Evolutionary conservation across 2,888 invertebrate species (phyloP), one percentile per base, ranked within the genome.

Genomic region (Drosophila phalerata): DNA sequence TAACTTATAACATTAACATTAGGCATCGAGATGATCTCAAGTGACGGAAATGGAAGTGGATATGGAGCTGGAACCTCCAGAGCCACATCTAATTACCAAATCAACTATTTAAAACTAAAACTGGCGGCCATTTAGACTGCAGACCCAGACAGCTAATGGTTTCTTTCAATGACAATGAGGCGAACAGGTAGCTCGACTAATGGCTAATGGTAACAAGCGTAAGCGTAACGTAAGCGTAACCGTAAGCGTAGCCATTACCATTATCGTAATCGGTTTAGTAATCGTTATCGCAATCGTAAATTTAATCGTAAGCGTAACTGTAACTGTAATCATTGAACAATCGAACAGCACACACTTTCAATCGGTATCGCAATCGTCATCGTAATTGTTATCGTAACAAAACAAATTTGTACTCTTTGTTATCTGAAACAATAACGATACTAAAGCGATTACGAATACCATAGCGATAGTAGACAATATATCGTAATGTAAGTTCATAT

Each of bases 161-260:
- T 85, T 66, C 45, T 67, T 58, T 86, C 81, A 81, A 81, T 81
- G 82, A 79, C 87, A 81, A 45, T 34, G 72, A 56, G 38, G 72
- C 47, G 11, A 42, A 53, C 61, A 68, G 81, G 66, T 64, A 64
- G 62, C 42, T 38, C 51, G 53, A 72, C 49, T 58, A 51, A 43
- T 80, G 81, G 69, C 49, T 58, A 51, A 43, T 80, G 81, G 69
- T 83, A 79, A 76, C 71, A 55, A 58, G 32, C 60, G 34, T 60
- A 8, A 60, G 30, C 40, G 17, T 38, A 37, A 28, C 28, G 28
- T 32, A 13, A 34, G 5, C 34, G 45, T 25, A 55, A 58, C 22
- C 60, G 28, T 52, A 10, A 61, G 52, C 52, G 19, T 42, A 42
- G 17, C 58, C 8, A 61, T 37, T 53, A 51, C 25, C 38, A 19